Evolutionary conservation across 2,888 invertebrate genomes (phyloP), one percentile per base, ranked within the genome.

Genomic region (Zootermopsis nevadensis): DNA sequence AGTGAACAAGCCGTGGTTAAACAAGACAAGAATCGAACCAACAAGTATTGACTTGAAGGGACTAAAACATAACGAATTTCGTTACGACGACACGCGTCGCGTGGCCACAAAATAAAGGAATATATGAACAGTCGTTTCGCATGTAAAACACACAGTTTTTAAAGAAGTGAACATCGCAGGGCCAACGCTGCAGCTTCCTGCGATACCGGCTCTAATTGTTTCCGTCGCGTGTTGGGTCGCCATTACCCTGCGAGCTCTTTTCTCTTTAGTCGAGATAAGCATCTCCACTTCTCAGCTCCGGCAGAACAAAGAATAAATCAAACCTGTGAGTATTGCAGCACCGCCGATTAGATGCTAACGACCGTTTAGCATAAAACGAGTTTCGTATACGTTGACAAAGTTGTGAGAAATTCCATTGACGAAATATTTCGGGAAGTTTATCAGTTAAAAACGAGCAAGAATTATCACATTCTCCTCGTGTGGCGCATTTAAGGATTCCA

Each of bases 301-400:
- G 38, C 33, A 79, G 79, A 79, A 79, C 79, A 79, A 79, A 79
- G 79, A 79, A 60, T 79, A 79, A 79, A 79, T 79, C 79, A 79
- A 79, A 66, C 48, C 38, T 76, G 33, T 53, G 74, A 69, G 69
- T 33, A 24, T 24, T 74, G 74, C n/a, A 33, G 24, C 74, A 38
- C 3, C 38, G 35, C n/a, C n/a, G 38, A 24, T 38, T 74, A 33
- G 15, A 30, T 74, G 74, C 35, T 74, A 74, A 74, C 74, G 22
- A 38, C n/a, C 74, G 74, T n/a, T 74, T 74, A 74, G 38, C 30
- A 22, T 69, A 69, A 69, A 66, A 69, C 69, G 38, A 19, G 48
- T 19, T 15, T 48, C 48, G 3, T 19, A 48, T 48, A n/a, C n/a
- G 48, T 19, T 48, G 48, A 48, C 48, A 48, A n/a, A n/a, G n/a